Evolutionary conservation across 2,797 vertebrate genomes (phyloP).

Genomic region (Etheostoma perlongum): DNA sequence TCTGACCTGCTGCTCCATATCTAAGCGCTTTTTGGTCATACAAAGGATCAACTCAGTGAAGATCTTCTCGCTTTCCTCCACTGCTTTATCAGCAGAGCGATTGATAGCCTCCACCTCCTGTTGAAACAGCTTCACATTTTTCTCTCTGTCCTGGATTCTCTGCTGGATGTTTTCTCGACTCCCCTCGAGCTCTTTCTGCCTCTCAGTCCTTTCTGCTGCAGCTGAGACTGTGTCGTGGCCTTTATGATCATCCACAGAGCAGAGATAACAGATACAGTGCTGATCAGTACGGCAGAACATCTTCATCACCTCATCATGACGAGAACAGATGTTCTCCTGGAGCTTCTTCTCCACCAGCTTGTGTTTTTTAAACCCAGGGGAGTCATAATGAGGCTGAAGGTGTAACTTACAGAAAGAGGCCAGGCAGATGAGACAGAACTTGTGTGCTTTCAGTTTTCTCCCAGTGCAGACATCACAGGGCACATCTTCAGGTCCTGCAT

Average conservation of each 20-base stretch:
- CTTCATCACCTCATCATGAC: background rate
- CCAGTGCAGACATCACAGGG: conserved; percentile 2
- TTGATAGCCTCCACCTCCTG: conserved; percentile 28
- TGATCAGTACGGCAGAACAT: background rate
- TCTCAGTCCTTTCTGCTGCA: conserved; percentile 14
- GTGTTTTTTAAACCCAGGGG: background rate
- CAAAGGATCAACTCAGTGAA: background rate
- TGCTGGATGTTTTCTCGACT: conserved; percentile 28
- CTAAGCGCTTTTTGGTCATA: background rate
- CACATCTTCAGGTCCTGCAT: background rate
- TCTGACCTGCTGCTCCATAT: background rate
- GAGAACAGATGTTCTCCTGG: conserved; percentile 19
- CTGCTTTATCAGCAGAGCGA: background rate
- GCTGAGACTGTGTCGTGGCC: conserved; percentile 13
- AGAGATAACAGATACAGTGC: no score
- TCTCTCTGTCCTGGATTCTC: conserved; percentile 33
- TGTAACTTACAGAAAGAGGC: background rate
- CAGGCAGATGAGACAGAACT: background rate
- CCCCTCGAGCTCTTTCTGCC: conserved; percentile 1
- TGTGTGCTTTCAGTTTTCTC: conserved; percentile 1
- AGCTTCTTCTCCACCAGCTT: conserved; percentile 1
- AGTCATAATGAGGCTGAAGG: background rate
- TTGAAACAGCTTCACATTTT: conserved; percentile 23
- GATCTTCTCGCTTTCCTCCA: background rate
- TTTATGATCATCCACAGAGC: background rate